These are phyloP conservation scores for Ophthalmolycus amberensis DNA, from an alignment of 2,113 vertebrate species.

Conservation along the genomic window DNA sequence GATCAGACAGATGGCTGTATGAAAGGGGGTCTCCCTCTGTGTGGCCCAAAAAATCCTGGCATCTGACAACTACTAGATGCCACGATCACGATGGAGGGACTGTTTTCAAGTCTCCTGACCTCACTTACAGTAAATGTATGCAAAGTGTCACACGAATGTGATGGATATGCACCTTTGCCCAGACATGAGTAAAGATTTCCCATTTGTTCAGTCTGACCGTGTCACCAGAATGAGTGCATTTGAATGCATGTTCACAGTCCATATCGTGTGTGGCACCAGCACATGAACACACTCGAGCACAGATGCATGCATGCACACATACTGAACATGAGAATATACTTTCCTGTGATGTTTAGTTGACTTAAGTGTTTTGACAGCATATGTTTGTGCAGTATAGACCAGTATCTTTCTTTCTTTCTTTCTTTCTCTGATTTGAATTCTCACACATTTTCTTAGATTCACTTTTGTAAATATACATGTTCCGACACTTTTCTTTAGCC, in stretches of 20 bases:
- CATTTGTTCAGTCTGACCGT: conserved; percentile 64
- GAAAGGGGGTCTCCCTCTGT: conserved; percentile 55
- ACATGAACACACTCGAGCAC: conserved; percentile 21
- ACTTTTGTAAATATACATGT: conserved; percentile 45
- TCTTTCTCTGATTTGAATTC: conserved; percentile 14
- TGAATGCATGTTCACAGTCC: conserved; percentile 52
- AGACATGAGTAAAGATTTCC: conserved; percentile 73
- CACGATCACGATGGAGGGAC: conserved; percentile 3
- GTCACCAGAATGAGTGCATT: conserved; percentile 45
- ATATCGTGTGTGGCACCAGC: conserved; percentile 22
- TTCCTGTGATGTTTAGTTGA: conserved; percentile 7
- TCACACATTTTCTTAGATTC: background rate
- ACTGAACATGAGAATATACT: background rate
- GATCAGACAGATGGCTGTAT: conserved; percentile 59
- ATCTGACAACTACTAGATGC: conserved; percentile 37
- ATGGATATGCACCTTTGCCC: conserved; percentile 55
- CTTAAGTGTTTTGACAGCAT: conserved; percentile 21
- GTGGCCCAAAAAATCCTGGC: conserved; percentile 50
- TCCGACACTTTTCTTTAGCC: conserved; percentile 28
- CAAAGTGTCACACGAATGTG: conserved; percentile 52
- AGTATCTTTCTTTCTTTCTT: conserved; percentile 37
- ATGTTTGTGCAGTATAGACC: background rate
- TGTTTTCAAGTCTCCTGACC: conserved; percentile 55
- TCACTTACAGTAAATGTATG: conserved; percentile 55
- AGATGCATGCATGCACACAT: conserved; percentile 2